Percentiles rank a stretch among this genome's conserved stretches.
Evolutionary conservation across 2,113 vertebrate species (phyloP).

Genomic region (Parotia lawesii): DNA sequence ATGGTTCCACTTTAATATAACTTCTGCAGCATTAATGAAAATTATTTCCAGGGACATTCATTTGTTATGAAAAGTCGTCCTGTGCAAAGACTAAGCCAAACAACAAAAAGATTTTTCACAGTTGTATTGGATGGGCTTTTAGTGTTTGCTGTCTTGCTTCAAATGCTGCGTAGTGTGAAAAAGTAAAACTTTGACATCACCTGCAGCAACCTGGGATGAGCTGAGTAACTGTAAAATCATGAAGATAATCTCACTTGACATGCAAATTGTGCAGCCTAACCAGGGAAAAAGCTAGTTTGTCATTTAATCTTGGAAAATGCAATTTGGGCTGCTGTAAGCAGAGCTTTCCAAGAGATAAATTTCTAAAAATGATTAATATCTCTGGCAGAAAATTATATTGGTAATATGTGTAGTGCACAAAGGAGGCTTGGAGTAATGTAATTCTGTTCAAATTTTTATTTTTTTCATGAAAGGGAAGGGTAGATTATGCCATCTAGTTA

Average conservation of each 20-base stretch:
- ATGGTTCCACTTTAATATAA: background rate
- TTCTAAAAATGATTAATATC: constrained; percentile 55
- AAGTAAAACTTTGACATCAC: background rate
- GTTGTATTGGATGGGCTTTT: background rate
- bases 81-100: background rate
- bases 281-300: background rate
- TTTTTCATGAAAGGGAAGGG: background rate
- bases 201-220: background rate
- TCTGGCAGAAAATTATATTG: constrained; percentile 16
- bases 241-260: constrained; percentile 34
- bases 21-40: background rate
- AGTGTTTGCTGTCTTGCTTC: background rate
- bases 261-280: constrained; percentile 48
- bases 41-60: background rate
- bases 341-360: constrained; percentile 16
- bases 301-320: constrained; percentile 42
- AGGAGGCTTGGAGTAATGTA: constrained; percentile 7
- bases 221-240: constrained; percentile 4
- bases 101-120: background rate
- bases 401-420: background rate
- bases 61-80: background rate
- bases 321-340: constrained; percentile 8
- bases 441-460: background rate
- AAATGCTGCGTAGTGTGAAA: background rate
- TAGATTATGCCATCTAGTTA: constrained; percentile 40